A percentile compares a stretch with the other conserved stretches of the same genome.
These are phyloP conservation scores for Bombus picipes DNA, from an alignment of 1,140 invertebrate genomes.

Conservation along the genomic window DNA sequence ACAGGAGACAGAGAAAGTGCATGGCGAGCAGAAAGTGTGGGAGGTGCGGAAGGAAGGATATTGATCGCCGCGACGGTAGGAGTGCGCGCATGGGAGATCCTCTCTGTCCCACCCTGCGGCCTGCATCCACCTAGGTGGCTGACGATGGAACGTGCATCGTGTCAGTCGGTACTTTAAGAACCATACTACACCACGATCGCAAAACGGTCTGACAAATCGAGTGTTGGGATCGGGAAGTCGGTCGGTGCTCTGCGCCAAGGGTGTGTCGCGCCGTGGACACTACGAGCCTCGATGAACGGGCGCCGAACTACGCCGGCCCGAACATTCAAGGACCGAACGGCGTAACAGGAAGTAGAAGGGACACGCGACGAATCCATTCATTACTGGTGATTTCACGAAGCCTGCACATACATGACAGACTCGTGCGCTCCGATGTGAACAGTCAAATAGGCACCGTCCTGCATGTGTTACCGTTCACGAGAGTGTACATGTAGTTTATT, in stretches of 20 bases:
- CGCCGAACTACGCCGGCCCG: slow-evolving; percentile 26
- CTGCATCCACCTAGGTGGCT: slow-evolving; percentile 45
- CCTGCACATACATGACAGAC: not conserved
- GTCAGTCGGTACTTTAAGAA: slow-evolving; percentile 58
- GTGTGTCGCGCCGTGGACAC: slow-evolving; percentile 54
- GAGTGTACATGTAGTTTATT: slow-evolving; percentile 38
- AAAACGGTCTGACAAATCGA: slow-evolving; percentile 22
- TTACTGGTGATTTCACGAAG: not conserved
- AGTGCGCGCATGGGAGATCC: slow-evolving; percentile 64
- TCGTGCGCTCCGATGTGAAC: slow-evolving; percentile 11
- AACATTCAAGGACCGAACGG: slow-evolving; percentile 30
- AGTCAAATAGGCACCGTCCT: not conserved
- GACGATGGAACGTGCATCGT: slow-evolving; percentile 51
- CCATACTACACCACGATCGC: slow-evolving; percentile 39
- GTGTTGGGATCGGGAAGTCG: slow-evolving; percentile 50
- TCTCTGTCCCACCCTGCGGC: slow-evolving; percentile 64
- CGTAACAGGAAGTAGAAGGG: slow-evolving; percentile 36
- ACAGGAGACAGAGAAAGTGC: slow-evolving; percentile 44
- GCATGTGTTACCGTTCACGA: slow-evolving; percentile 21
- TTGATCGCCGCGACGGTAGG: slow-evolving; percentile 73
- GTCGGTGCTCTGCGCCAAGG: slow-evolving; percentile 51
- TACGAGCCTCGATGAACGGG: slow-evolving; percentile 14
- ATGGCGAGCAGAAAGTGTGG: slow-evolving; percentile 46
- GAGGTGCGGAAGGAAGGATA: slow-evolving; percentile 75
- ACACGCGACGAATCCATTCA: slow-evolving; percentile 42